These are phyloP conservation scores for Eilema griseolum DNA, from an alignment of 2,888 invertebrate species.

Conservation along the genomic window DNA sequence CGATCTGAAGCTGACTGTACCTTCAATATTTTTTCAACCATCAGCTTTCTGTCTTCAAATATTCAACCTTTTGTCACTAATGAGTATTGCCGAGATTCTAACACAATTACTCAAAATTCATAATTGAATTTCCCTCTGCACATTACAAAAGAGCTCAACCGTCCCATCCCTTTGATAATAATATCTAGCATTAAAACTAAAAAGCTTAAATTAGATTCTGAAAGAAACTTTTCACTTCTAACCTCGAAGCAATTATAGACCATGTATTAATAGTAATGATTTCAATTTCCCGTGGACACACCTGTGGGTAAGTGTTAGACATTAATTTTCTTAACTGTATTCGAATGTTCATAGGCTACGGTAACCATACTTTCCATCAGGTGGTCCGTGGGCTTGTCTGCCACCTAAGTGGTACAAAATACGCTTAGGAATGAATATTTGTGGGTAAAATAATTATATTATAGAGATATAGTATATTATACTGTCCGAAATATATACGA, in stretches of 20 bases:
- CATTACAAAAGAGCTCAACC: not conserved
- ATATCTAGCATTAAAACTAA: constrained; percentile 4
- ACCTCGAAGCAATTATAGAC: not conserved
- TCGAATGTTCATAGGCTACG: too few relatives aligned
- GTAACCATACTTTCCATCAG: too few relatives aligned
- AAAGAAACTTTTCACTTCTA: not conserved
- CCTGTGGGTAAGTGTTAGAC: too few relatives aligned
- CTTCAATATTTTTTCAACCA: too few relatives aligned
- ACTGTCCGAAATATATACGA: too few relatives aligned
- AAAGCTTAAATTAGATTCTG: not conserved
- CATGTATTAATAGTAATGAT: not conserved
- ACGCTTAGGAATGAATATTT: too few relatives aligned
- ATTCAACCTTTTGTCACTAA: not conserved
- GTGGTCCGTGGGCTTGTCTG: too few relatives aligned
- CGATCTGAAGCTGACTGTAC: too few relatives aligned
- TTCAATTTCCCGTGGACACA: not conserved
- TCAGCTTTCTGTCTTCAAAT: not conserved
- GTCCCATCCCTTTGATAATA: not conserved
- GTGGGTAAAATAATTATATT: too few relatives aligned
- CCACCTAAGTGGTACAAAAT: too few relatives aligned
- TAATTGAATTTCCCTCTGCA: not conserved
- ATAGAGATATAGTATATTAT: too few relatives aligned
- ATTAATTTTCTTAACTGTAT: too few relatives aligned
- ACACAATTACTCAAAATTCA: not conserved
- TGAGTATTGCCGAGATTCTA: not conserved